Base-by-base conservation (phyloP, 2,888 invertebrate species). In the Apoda limacodes region DNA sequence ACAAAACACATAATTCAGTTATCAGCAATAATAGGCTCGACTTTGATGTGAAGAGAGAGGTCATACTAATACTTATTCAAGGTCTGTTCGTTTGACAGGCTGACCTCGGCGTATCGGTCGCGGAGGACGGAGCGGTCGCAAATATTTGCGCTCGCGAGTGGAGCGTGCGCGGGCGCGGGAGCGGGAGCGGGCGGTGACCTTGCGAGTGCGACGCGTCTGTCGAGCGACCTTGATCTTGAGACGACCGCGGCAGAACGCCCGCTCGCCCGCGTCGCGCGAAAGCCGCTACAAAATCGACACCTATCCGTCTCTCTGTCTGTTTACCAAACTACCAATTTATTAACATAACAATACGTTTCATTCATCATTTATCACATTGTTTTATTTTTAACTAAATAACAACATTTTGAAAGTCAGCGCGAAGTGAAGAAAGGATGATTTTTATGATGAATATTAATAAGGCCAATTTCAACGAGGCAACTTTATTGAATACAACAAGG, bases 51-150 rank as follows among this genome's bases (percentile, higher is more conserved):
- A 59, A 62, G 53, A 58, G 52, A 66, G 71, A 72, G 74, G 70
- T 71, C 72, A 69, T 64, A 60, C 17, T 68, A 65, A 66, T 72
- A 71, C 66, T 65, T 61, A 67, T 69, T 68, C 72, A 78, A 78
- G 78, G 78, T n/a, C n/a, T n/a, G n/a, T 76, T 69, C 68, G 57
- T 42, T 60, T 67, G 68, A 60, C 72, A 60, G 62, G 58, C 59
- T 70, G 78, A 80, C 78, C 78, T 80, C 78, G 74, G 66, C 72
- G 65, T 78, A 78, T 78, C 78, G 78, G 78, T 75, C 78, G 75
- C 65, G 71, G 76, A 74, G 78, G 78, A 78, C 78, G 72, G 72
- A 74, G 17, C 76, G 66, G 67, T 66, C 71, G 74, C 72, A 76
- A 75, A 76, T 76, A 75, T 76, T 75, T 75, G 76, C 67, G 70